Base-by-base conservation (phyloP, 2,888 invertebrate species). In the Agrochola litura region DNA sequence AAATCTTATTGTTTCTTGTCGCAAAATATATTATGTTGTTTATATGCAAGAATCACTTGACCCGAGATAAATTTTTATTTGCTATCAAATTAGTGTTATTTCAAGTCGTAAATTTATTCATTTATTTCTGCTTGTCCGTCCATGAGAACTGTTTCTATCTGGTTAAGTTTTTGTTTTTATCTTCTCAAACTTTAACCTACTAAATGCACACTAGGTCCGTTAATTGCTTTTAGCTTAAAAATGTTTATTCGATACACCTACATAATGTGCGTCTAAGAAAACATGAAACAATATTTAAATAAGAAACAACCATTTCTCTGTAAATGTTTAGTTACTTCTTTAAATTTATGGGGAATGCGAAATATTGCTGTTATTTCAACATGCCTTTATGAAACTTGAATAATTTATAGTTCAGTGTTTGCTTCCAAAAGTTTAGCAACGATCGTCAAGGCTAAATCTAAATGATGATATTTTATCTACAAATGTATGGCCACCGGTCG, bases 61-160 rank as follows among this genome's bases (percentile, higher is more conserved):
- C 64, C 64, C 8, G 43, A 46, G 64, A 68, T 60, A 43, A 65
- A 46, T 66, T 58, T 60, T 70, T 58, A 81, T 74, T 74, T 67
- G 73, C 61, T 81, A 84, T 81, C 81, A 72, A 73, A 84, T 84
- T 70, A 65, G 14, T 64, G 37, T 73, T 71, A 81, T 77, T 71
- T 73, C 54, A 41, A 56, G 52, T 84, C 6, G 14, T 84, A 71
- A 60, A 65, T 77, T 61, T 49, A 43, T 60, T 73, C 76, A 65
- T 77, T 69, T 58, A 43, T 60, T 73, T 83, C 9, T 72, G 22
- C 41, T 68, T 37, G 71, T 52, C 63, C 19, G 65, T 54, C 68
- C 72, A 54, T 65, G 72, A 67, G 64, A 58, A 67, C n/a, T 68
- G 58, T 76, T 75, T 61, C 6, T 54, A 46, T 61, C 9, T 66